Evolutionary conservation across 2,113 vertebrate species (phyloP).

Genomic region (Origma solitaria): DNA sequence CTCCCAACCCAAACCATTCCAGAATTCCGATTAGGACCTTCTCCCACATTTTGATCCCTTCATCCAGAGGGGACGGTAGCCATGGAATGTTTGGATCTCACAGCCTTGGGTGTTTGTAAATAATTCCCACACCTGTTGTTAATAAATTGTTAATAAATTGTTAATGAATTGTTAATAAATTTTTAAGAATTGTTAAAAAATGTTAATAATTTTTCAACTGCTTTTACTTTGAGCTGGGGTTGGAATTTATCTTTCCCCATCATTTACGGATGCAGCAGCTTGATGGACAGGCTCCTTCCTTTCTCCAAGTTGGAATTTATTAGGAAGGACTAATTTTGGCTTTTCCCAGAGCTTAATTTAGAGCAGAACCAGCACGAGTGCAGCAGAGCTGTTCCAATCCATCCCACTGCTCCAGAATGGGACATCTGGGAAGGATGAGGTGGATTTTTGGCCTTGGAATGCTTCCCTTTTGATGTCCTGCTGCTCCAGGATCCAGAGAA

Average conservation of each 20-base stretch:
- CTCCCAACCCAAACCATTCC: background rate
- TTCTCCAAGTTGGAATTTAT: background rate
- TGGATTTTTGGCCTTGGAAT: background rate
- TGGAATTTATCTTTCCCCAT: background rate
- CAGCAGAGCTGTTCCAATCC: background rate
- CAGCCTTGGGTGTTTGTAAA: background rate
- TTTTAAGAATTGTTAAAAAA: background rate
- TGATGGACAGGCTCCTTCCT: background rate
- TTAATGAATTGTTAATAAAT: background rate
- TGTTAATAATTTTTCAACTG: background rate
- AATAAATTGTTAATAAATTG: too few species aligned
- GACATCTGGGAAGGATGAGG: background rate
- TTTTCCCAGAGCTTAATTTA: background rate
- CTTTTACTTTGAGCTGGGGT: background rate
- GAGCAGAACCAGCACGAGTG: background rate
- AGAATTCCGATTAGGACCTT: background rate
- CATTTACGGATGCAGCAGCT: background rate
- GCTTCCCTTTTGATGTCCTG: too few species aligned
- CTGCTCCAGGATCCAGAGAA: background rate
- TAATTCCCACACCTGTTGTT: background rate
- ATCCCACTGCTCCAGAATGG: fast-evolving
- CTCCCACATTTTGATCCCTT: background rate
- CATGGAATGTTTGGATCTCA: fast-evolving
- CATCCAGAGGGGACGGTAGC: background rate
- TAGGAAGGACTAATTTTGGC: background rate